Base-by-base conservation (phyloP, 2,888 invertebrate species). In the Eupithecia subumbrata region DNA sequence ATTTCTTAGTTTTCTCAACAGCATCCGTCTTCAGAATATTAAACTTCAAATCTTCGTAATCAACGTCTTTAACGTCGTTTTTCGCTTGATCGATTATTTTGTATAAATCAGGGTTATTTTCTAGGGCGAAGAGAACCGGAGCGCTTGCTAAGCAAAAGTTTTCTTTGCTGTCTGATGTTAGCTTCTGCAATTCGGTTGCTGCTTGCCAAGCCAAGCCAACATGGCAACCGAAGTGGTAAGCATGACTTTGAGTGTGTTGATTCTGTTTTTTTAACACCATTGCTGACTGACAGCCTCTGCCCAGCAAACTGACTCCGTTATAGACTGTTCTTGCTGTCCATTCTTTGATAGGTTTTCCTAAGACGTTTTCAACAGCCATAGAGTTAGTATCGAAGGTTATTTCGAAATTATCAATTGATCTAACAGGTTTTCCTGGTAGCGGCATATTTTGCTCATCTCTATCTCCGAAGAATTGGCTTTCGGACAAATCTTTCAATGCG, bases 201-300 rank as follows among this genome's bases (percentile, higher is more conserved):
- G 97, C 97, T 94, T 98, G 98, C 96, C 97, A 97, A 1, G 97
- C 97, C 71, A 97, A 93, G 7, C 97, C 98, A 12, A 98, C 95
- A 88, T 98, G 97, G 85, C 97, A 97, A 1, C 98, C 98, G 88
- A 98, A 98, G 74, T 97, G 95, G 85, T 97, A 97, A 0, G 97
- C 98, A 76, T 96, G 95, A 78, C 96, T 95, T 84, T 98, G 97
- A 2, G 96, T 92, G 7, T 96, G 95, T 43, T 95, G 90, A 40
- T 95, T 95, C 84, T 98, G 97, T 22, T 96, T 96, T 12, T 97
- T 97, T 48, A 98, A 88, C 80, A 97, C 96, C 89, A 98, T 93
- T 0, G 98, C 97, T 1, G 97, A 97, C 90, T 97, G 96, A 82
- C 98, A 98, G 3, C 97, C 97, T 86, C 97, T 96, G 0, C 98